Evolutionary conservation across 2,888 invertebrate genomes (phyloP), one percentile per base, ranked within the genome.

Genomic region (Hirtodrosophila alboralis): DNA sequence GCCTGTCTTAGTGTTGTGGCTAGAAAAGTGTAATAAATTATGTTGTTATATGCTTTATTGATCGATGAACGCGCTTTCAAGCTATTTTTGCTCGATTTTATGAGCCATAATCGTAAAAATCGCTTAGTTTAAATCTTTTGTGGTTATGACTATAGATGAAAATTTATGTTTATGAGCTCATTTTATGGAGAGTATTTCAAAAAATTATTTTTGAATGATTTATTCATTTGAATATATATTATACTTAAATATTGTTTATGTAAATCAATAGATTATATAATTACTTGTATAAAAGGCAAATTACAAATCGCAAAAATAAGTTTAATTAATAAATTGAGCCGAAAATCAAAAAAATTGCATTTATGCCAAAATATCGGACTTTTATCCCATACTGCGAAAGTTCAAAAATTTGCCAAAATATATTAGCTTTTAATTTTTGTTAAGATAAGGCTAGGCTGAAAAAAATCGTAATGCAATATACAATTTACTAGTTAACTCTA

Each of bases 51-150:
- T 21, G 12, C 16, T 34, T 23, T 10, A 30, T 10, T 64, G 59
- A 71, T 58, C 18, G 44, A 52, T 64, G 41, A 26, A 18, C 10
- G 43, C 30, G 34, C n/a, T 9, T 9, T 8, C 28, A 14, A 27
- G 21, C n/a, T n/a, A 30, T 47, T 41, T 44, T 26, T 10, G 9
- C 12, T 26, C 1, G 3, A 27, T 40, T 45, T 40, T 57, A 40
- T 34, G 26, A n/a, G 7, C 7, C 4, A 44, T 38, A 40, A 60
- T 60, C 48, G 23, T 61, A 48, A 61, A 53, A 54, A 13, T 6
- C 7, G 10, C 9, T 38, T 26, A 16, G 16, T 30, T 33, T 13
- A 47, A 28, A 48, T 30, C 45, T 44, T 34, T 13, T 6, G 10
- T 13, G 10, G 36, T 3, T 12, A 13, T 52, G 48, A 14, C 66